Percentiles rank a stretch among this genome's conserved stretches.
These are phyloP conservation scores for Phasianus colchicus DNA, from an alignment of 2,113 vertebrate species.

Conservation along the genomic window DNA sequence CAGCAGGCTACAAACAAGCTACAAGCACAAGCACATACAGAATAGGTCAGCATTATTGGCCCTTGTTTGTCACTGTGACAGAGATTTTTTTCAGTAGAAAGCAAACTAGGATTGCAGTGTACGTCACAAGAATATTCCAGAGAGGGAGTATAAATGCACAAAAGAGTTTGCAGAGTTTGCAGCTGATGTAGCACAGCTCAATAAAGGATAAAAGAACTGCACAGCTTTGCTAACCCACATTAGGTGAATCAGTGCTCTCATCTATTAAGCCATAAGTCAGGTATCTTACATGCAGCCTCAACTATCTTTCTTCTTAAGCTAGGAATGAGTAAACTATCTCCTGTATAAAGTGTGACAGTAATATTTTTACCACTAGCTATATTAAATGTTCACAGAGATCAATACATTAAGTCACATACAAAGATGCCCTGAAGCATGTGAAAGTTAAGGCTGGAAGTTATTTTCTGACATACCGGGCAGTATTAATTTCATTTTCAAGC, in stretches of 20 bases:
- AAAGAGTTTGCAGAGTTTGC: constrained; percentile 21
- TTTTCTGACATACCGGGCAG: background rate
- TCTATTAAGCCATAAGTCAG: background rate
- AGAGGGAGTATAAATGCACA: background rate
- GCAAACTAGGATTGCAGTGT: background rate
- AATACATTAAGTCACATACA: background rate
- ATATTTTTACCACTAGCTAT: background rate
- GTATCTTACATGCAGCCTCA: background rate
- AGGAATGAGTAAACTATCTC: background rate
- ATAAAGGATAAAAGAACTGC: background rate
- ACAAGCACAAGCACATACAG: background rate
- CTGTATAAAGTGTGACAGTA: background rate
- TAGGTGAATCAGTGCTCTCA: constrained; percentile 8
- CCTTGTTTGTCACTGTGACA: background rate
- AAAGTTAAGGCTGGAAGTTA: background rate
- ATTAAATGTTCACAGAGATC: background rate
- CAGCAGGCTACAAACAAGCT: background rate
- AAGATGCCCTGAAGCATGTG: background rate
- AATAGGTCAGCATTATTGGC: background rate
- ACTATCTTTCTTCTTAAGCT: background rate
- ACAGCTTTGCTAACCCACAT: constrained; percentile 9
- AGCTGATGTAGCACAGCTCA: constrained; percentile 51
- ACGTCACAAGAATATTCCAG: background rate
- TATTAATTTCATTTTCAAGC: background rate
- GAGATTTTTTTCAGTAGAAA: background rate